phyloP scores from a whole-genome alignment of 2,797 vertebrate genomes.

The Danio tinwini region DNA sequence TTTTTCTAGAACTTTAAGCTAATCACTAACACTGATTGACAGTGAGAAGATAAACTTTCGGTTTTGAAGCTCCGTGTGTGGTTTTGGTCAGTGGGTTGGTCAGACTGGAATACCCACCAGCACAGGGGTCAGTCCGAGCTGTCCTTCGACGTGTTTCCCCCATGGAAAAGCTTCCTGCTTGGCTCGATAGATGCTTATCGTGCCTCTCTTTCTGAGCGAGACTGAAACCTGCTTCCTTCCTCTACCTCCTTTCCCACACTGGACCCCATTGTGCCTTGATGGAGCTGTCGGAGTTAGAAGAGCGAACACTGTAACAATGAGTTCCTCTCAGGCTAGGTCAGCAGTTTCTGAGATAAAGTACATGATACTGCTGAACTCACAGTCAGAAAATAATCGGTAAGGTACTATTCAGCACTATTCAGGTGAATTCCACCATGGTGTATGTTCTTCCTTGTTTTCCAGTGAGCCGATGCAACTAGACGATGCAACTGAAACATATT shows the following conservation, averaged over 20 bases:
- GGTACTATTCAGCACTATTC: not conserved
- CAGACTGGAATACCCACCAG: constrained; percentile 46
- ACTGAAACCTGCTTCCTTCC: constrained; percentile 60
- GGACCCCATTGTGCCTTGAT: constrained; percentile 52
- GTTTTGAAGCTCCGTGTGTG: not conserved
- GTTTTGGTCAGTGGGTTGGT: not conserved
- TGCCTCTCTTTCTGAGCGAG: constrained; percentile 34
- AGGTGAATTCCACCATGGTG: not conserved
- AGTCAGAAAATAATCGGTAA: not conserved
- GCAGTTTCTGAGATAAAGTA: constrained; percentile 8
- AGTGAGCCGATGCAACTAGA: not conserved
- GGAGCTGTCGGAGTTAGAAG: constrained; percentile 11
- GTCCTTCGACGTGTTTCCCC: constrained; percentile 40
- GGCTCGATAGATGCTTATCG: constrained; percentile 56
- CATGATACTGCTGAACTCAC: constrained; percentile 22
- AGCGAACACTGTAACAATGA: constrained; percentile 32
- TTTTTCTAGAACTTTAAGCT: not conserved
- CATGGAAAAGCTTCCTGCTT: constrained; percentile 53
- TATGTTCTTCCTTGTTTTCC: not conserved
- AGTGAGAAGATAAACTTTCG: not conserved
- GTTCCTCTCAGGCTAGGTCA: constrained; percentile 22
- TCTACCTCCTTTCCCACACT: constrained; percentile 62
- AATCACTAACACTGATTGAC: not conserved
- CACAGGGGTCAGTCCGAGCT: constrained; percentile 42
- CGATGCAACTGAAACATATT: not conserved